These are phyloP conservation scores for Mesembrinibis cayennensis DNA, from an alignment of 2,113 vertebrate genomes.

Conservation along the genomic window DNA sequence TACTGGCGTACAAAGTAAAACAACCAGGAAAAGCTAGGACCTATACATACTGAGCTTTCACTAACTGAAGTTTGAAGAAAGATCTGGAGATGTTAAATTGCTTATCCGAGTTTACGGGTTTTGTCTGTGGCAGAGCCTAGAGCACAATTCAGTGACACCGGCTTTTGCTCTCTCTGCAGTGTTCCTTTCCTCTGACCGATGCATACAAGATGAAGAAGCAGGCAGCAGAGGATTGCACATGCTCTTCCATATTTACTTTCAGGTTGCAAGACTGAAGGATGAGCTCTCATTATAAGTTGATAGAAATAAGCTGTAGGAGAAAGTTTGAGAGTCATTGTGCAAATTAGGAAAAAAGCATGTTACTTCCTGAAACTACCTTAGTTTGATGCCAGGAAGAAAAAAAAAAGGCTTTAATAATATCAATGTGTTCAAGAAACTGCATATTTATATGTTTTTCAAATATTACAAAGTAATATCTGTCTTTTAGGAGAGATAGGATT, in stretches of 20 bases:
- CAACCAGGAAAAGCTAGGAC: not conserved
- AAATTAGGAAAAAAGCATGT: not conserved
- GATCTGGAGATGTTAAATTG: not conserved
- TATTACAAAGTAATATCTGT: not conserved
- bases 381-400: not conserved
- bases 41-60: not conserved
- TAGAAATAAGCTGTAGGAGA: not conserved
- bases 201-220: rapidly evolving
- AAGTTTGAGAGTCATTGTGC: not conserved
- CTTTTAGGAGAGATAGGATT: not conserved
- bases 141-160: not conserved
- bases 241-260: not conserved
- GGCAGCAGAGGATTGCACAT: not conserved
- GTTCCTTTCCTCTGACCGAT: not conserved
- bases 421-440: not conserved
- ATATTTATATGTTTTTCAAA: not conserved
- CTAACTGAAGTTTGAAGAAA: not conserved
- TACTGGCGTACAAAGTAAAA: not conserved
- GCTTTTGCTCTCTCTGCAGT: not conserved
- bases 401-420: not conserved
- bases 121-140: not conserved
- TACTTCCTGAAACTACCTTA: not conserved
- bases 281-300: not conserved
- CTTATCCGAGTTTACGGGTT: rapidly evolving
- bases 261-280: not conserved